A percentile compares a stretch with the other conserved stretches of the same genome.
Evolutionary conservation across 1,140 invertebrate genomes (phyloP).

Genomic region (Drosophila willistoni): DNA sequence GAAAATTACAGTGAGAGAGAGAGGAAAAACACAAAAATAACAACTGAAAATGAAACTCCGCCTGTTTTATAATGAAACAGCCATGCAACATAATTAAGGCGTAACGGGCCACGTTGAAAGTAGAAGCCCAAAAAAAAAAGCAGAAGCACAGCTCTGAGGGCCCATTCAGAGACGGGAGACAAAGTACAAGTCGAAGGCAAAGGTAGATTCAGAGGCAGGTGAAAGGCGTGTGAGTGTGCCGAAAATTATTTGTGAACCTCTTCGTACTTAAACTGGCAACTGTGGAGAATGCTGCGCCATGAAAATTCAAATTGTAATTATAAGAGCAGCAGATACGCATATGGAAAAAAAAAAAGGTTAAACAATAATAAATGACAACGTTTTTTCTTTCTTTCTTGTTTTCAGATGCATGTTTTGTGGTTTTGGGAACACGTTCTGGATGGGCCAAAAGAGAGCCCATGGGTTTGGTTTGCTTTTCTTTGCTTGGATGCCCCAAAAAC

Average conservation of each 20-base stretch:
- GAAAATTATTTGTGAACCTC: constrained; percentile 57
- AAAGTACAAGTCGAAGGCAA: not conserved
- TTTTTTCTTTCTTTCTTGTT: constrained; percentile 30
- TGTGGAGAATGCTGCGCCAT: constrained; percentile 52
- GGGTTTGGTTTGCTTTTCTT: constrained; percentile 38
- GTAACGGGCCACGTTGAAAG: constrained; percentile 60
- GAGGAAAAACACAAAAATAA: constrained; percentile 28
- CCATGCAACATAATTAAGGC: constrained; percentile 76
- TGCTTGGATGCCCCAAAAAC: constrained; percentile 72
- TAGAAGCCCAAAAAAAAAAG: constrained; percentile 14
- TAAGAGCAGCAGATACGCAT: constrained; percentile 40
- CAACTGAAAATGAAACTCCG: constrained; percentile 25
- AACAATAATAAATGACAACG: constrained; percentile 79
- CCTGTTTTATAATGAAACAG: constrained; percentile 67
- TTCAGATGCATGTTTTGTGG: constrained; percentile 51
- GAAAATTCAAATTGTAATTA: constrained; percentile 79
- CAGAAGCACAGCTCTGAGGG: not conserved
- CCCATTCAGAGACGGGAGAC: not conserved
- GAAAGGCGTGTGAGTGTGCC: constrained; percentile 77
- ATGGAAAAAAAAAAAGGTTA: constrained; percentile 54
- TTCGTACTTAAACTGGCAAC: constrained; percentile 42
- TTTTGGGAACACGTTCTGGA: constrained; percentile 30
- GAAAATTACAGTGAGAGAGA: constrained; percentile 61
- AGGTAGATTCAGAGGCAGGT: constrained; percentile 42
- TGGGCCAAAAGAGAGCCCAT: constrained; percentile 22